Conservation (phyloP, 1,140 invertebrate species). For the Cyclargus thomasi region DNA sequence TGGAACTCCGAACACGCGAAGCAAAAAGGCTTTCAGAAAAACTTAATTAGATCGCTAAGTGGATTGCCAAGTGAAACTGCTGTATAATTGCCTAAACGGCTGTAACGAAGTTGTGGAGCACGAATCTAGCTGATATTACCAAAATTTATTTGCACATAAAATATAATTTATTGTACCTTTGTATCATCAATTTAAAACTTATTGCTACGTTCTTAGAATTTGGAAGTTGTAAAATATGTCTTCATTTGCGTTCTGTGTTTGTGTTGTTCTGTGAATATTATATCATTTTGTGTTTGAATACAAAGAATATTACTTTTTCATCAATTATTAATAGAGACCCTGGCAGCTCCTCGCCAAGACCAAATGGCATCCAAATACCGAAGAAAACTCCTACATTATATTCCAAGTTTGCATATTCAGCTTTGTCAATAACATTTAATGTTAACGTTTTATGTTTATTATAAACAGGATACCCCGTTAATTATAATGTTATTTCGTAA, state of each 20-base stretch:
- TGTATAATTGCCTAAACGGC: conserved; percentile 39
- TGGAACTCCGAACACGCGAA: conserved; percentile 25
- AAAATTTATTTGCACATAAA: conserved; percentile 1
- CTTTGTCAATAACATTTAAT: too few relatives aligned
- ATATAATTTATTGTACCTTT: conserved; percentile 4
- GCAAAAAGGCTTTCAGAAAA: conserved; percentile 29
- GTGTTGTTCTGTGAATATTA: neutral
- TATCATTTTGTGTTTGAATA: too few relatives aligned
- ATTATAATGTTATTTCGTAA: neutral
- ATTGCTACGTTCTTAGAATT: neutral
- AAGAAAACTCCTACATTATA: too few relatives aligned
- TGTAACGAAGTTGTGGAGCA: conserved; percentile 17
- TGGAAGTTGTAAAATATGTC: neutral
- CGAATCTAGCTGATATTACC: neutral
- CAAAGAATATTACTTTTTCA: too few relatives aligned
- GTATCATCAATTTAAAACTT: neutral
- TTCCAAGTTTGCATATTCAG: too few relatives aligned
- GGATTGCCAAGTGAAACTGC: conserved; percentile 41
- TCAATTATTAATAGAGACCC: too few relatives aligned
- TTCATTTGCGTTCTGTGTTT: neutral
- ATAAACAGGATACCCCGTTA: too few relatives aligned
- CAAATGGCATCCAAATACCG: too few relatives aligned
- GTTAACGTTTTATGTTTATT: too few relatives aligned
- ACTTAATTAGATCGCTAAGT: conserved; percentile 46
- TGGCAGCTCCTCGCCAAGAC: too few relatives aligned